Evolutionary conservation across 2,113 vertebrate species (phyloP), one percentile per base, ranked within the genome.

Genomic region (Malaclemys terrapin): DNA sequence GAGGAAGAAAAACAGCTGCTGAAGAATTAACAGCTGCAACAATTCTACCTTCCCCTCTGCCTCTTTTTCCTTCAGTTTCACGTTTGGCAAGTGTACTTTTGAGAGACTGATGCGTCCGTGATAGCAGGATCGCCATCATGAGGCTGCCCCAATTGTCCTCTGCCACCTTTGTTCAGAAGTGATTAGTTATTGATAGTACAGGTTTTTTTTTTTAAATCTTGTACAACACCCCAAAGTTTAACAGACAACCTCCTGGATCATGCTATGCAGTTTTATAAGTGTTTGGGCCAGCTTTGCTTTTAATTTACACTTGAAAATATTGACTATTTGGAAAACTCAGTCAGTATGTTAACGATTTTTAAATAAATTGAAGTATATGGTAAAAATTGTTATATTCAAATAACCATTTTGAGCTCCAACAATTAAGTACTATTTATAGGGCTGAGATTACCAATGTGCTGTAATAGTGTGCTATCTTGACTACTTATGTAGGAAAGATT

Each of bases 201-300:
- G 29, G 0, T 0, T 86, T 16, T 35, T 13, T 22, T 83, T 25
- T n/a, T 59, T 78, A 47, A 16, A 89, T 6, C 24, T 20, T 65
- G 25, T 4, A 19, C 6, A 0, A 90, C 42, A 45, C 76, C 87
- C 6, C 86, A 84, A 82, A 47, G 24, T 29, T 82, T 92, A 57
- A 76, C 83, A 0, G 53, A 1, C 54, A 3, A 20, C 82, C 25
- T 25, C 59, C 22, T 85, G 31, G 35, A 19, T 72, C 57, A 50
- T 14, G 49, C 49, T 62, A 65, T 31, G 42, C 50, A 89, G 19
- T 52, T 94, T 38, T 84, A 50, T 62, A 88, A 82, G 7, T 82
- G 81, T 65, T 87, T 65, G 65, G 62, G 53, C 49, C 90, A 96
- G 72, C 35, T 12, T 6, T 80, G 47, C 1, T 91, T 95, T 83